A percentile compares a stretch with the other conserved stretches of the same genome.
Conservation (phyloP, 2,113 vertebrate species). For the Malurus melanocephalus region DNA sequence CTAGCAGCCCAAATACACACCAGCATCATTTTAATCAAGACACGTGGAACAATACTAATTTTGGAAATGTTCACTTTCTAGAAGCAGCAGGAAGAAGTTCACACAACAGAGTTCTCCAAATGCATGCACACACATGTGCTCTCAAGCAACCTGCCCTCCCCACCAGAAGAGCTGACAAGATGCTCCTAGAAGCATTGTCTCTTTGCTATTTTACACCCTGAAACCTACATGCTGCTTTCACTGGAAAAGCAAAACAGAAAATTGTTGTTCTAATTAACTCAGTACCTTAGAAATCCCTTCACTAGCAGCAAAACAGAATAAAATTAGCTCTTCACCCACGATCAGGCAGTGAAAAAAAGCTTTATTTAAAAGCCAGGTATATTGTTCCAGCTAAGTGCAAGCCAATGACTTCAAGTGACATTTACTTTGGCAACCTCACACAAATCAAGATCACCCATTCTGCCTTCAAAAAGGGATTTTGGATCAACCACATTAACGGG, state of each 20-base stretch:
- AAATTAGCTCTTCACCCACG: background rate
- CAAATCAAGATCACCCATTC: slow-evolving; percentile 4
- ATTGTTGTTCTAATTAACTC: background rate
- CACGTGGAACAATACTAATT: fast-evolving
- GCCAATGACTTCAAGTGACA: slow-evolving; percentile 14
- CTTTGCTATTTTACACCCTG: background rate
- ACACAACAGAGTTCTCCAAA: background rate
- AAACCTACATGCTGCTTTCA: background rate
- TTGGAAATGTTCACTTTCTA: background rate
- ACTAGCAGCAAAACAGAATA: background rate
- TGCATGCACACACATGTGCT: fast-evolving
- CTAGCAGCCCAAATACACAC: background rate
- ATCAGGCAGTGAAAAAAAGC: background rate
- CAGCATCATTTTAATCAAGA: background rate
- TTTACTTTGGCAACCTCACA: slow-evolving; percentile 25
- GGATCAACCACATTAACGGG: background rate
- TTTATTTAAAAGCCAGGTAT: slow-evolving; percentile 21
- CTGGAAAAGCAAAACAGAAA: background rate
- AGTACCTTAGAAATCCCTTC: background rate
- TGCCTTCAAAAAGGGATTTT: background rate
- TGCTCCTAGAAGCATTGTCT: fast-evolving
- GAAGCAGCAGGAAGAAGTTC: background rate
- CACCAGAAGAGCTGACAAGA: background rate
- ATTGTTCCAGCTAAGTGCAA: slow-evolving; percentile 19
- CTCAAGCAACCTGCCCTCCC: background rate